Evolutionary conservation across 1,140 invertebrate species (phyloP).

Genomic region (Wiebesia pumilae): DNA sequence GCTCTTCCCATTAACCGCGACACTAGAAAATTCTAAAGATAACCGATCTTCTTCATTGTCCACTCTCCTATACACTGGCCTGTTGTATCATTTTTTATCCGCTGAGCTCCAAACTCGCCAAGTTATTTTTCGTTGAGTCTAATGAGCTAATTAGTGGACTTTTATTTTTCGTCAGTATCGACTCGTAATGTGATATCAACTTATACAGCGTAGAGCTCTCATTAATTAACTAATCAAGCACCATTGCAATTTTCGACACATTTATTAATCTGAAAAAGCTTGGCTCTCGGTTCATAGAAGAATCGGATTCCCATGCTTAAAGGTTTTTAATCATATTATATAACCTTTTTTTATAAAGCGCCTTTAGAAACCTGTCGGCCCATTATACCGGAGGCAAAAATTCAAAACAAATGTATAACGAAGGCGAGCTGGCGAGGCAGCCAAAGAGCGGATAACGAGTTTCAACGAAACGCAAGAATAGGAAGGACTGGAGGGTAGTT

Average conservation of each 20-base stretch:
- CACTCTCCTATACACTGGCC: background rate
- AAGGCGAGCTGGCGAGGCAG: background rate
- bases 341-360: background rate
- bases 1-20: background rate
- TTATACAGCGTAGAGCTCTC: background rate
- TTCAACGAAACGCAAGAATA: constrained; percentile 52
- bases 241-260: background rate
- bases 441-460: constrained; percentile 51
- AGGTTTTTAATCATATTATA: background rate
- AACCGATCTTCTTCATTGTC: background rate
- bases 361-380: background rate
- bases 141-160: background rate
- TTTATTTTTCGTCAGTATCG: background rate
- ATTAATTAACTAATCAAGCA: background rate
- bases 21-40: background rate
- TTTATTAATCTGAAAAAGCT: background rate
- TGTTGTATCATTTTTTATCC: background rate
- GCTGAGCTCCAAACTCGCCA: background rate
- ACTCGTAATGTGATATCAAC: background rate
- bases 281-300: background rate
- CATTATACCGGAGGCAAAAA: constrained; percentile 13
- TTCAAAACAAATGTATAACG: constrained; percentile 39
- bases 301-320: background rate
- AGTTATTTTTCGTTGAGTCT: background rate
- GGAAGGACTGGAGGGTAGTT: background rate